Conservation (phyloP, 2,113 vertebrate genomes). For the Aramus guarauna region DNA sequence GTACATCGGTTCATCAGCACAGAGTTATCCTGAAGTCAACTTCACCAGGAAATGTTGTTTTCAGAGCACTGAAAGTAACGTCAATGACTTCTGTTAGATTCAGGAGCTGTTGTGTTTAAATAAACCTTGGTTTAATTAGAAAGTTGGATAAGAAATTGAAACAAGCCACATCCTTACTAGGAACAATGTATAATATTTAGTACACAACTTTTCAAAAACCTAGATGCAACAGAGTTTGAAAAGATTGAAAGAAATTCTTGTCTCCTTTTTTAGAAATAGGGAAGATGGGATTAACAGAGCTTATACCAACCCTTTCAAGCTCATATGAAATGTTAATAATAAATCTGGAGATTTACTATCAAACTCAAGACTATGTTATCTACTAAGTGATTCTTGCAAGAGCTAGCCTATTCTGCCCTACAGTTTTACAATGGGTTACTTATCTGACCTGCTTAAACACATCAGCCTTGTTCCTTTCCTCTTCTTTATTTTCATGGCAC, state of each 20-base stretch:
- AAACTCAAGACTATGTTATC: background rate
- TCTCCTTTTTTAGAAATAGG: background rate
- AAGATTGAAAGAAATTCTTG: background rate
- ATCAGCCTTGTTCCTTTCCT: background rate
- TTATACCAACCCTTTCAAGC: background rate
- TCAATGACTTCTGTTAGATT: background rate
- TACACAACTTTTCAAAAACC: background rate
- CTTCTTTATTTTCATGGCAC: background rate
- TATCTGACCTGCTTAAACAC: background rate
- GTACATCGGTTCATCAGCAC: background rate
- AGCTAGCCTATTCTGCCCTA: background rate
- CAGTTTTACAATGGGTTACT: background rate
- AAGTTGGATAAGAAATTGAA: background rate
- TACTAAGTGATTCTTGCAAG: background rate
- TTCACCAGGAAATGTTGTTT: slow-evolving; percentile 7
- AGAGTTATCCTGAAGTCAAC: background rate
- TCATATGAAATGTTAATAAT: background rate
- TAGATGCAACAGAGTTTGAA: background rate
- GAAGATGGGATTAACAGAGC: background rate
- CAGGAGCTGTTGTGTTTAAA: background rate
- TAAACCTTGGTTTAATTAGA: slow-evolving; percentile 19
- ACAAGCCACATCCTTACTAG: background rate
- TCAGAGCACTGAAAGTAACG: background rate
- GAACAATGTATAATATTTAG: background rate
- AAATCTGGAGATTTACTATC: background rate